A percentile compares a stretch with the other conserved stretches of the same genome.
Conservation (phyloP, 2,888 invertebrate genomes). For the Erebia aethiops region DNA sequence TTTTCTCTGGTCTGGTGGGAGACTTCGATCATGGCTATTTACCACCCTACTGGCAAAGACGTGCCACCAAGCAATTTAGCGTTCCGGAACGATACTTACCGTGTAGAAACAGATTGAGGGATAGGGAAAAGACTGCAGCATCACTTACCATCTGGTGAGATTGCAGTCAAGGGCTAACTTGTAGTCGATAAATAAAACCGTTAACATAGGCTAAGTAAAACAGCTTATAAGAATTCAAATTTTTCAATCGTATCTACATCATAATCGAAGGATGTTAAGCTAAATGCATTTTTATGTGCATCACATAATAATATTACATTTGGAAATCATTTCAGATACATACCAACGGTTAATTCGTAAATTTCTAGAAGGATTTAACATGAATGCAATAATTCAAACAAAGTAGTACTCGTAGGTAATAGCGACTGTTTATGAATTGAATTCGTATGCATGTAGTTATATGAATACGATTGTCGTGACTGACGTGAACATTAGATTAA, state of each 20-base stretch:
- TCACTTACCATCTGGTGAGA: too few relatives aligned
- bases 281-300: constrained; percentile 8
- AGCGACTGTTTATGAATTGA: constrained; percentile 22
- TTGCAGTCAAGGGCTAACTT: too few relatives aligned
- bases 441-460: neutral
- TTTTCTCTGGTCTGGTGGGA: too few relatives aligned
- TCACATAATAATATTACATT: neutral
- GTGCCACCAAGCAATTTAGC: too few relatives aligned
- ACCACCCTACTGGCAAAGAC: too few relatives aligned
- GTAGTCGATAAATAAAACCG: too few relatives aligned
- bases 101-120: too few relatives aligned
- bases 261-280: neutral
- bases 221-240: neutral
- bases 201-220: too few relatives aligned
- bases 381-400: constrained; percentile 29
- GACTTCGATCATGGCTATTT: too few relatives aligned
- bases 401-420: constrained; percentile 25
- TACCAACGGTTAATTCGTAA: neutral
- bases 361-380: constrained; percentile 6
- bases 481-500: constrained; percentile 20
- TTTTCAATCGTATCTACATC: neutral
- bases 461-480: constrained; percentile 19
- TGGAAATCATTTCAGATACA: neutral
- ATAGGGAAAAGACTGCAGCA: too few relatives aligned
- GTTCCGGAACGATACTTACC: too few relatives aligned